Evolutionary conservation across 2,113 vertebrate genomes (phyloP), one percentile per base, ranked within the genome.

Genomic region (Physeter macrocephalus): DNA sequence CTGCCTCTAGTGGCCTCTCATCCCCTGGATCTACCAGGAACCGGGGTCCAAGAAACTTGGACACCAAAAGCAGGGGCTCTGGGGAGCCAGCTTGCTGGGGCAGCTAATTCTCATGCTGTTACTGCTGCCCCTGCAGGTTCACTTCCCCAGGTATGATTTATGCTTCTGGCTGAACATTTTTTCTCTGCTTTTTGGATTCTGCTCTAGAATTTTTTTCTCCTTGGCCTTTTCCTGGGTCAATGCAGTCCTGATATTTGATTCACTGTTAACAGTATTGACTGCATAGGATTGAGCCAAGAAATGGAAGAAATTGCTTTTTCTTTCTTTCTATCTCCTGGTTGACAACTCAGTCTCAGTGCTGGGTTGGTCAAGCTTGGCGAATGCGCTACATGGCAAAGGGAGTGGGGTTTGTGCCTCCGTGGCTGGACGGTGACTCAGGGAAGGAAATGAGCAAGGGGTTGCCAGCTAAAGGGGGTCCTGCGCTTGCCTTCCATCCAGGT

Each of bases 261-360:
- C 97, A 97, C 97, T 94, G 97, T 94, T 95, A 97, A 97, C 97
- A 74, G 93, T 97, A 98, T 96, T 95, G 97, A 96, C 96, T 95
- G 96, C 96, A 78, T 67, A 95, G 93, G 83, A 96, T 94, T 91
- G 96, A 97, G 96, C 97, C 97, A 96, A 97, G 96, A 97, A 97
- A 95, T 52, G 77, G 90, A 72, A 97, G 95, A 97, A 97, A 97
- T 96, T 97, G 97, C 95, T 97, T 98, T 97, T 97, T 88, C 90
- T 90, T 81, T 95, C 71, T 95, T 96, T 69, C 94, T 97, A 64
- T 93, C 92, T 97, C 41, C 64, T 46, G 36, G 20, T 71, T 98
- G 97, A 98, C 95, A 97, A 92, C 94, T 91, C 95, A 92, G 96
- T 97, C 92, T 88, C 6, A 34, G 91, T 21, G 10, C 80, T 0